Evolutionary conservation across 2,888 invertebrate genomes (phyloP), one percentile per base, ranked within the genome.

Genomic region (Glomeris marginata): DNA sequence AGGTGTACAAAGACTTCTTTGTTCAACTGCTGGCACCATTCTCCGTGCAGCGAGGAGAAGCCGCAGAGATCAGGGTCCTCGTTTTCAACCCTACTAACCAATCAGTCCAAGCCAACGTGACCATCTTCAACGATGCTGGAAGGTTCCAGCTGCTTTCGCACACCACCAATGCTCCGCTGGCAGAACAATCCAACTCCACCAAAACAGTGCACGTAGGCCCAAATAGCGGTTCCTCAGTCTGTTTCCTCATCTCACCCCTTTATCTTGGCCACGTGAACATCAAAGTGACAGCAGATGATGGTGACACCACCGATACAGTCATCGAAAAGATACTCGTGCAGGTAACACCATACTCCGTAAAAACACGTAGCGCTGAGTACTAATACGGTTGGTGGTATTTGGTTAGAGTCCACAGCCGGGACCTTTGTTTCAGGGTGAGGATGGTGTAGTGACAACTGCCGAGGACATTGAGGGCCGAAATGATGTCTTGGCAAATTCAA

Each of bases 1-100:
- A 63, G 47, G 71, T 72, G 13, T 73, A 73, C 63, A 64, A 69
- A 41, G 67, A 69, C n/a, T 72, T 73, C 61, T 73, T 73, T 58
- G 64, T 72, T 15, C 65, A 67, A 40, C 59, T 73, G 33, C 69
- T 68, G 49, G 58, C 72, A 43, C 73, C 73, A 1, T 71, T 69
- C 54, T 66, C 71, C 0, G 66, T 72, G 4, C 64, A 69, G 5
- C 59, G 69, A 33, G 70, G 70, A 40, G 73, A 73, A 59, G 63
- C 71, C 47, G 63, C 72, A 43, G 65, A 66, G 1, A 55, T 73
- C 2, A 66, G 69, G 58, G 66, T 63, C 5, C 62, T 63, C 15
- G 62, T 69, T 22, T 69, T 67, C 59, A 73, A 73, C 58, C 73
- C 73, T 57, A 41, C 54, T 18, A 57, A 56, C 28, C 54, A 58